Evolutionary conservation across 2,888 invertebrate species (phyloP).

Genomic region (Brachyopa scutellaris): DNA sequence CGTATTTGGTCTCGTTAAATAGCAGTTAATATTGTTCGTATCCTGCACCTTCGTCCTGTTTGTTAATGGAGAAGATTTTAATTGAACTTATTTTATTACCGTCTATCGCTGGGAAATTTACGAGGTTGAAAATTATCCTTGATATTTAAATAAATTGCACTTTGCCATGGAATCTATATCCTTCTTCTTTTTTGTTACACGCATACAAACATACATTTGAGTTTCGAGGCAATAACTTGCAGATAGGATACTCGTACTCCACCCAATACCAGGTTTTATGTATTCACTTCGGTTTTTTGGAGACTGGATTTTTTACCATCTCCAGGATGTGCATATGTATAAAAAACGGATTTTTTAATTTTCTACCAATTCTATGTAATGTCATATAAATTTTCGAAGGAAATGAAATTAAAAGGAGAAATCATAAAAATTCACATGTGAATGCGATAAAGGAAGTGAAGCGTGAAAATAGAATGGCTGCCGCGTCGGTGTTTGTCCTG

Average conservation of each 20-base stretch:
- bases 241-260: slow-evolving; percentile 37
- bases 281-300: slow-evolving; percentile 22
- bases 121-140: slow-evolving; percentile 60
- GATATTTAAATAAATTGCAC: slow-evolving; percentile 71
- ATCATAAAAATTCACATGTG: slow-evolving; percentile 67
- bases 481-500: slow-evolving; percentile 17
- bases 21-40: slow-evolving; percentile 41
- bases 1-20: slow-evolving; percentile 35
- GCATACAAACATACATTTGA: slow-evolving; percentile 46
- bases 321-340: slow-evolving; percentile 41
- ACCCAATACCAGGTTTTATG: slow-evolving; percentile 28
- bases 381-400: slow-evolving; percentile 42
- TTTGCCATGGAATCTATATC: slow-evolving; percentile 54
- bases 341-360: slow-evolving; percentile 65
- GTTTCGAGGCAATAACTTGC: slow-evolving; percentile 57
- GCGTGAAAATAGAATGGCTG: slow-evolving; percentile 45
- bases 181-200: slow-evolving; percentile 22
- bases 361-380: slow-evolving; percentile 60
- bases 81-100: slow-evolving; percentile 73
- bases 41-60: slow-evolving; percentile 28
- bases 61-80: slow-evolving; percentile 65
- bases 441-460: slow-evolving; percentile 64
- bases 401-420: slow-evolving; percentile 59
- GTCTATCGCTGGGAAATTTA: slow-evolving; percentile 66
- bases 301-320: slow-evolving; percentile 23